Evolutionary conservation across 2,113 vertebrate genomes (phyloP).

Genomic region (Sarotherodon lohbergeri): DNA sequence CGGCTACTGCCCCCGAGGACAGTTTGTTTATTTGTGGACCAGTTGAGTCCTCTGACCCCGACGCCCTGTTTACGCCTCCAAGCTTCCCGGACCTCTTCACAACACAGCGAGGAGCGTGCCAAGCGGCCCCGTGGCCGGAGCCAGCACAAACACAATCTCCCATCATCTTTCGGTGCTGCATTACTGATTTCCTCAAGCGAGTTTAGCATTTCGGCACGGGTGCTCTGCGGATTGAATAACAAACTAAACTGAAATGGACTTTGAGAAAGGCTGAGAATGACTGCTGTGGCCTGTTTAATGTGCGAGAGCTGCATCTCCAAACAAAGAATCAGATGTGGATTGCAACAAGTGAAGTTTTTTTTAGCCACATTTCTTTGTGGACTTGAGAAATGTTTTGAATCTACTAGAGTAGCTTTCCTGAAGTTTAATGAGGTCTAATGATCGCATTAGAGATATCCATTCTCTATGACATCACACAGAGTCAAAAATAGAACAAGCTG

Average conservation of each 20-base stretch:
- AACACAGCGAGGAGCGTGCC: neutral
- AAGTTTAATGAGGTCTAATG: neutral
- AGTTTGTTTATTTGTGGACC: conserved; percentile 26
- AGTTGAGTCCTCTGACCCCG: conserved; percentile 13
- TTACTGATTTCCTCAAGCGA: neutral
- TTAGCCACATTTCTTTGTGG: neutral
- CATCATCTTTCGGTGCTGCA: neutral
- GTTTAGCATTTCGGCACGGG: neutral
- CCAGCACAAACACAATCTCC: conserved; percentile 1
- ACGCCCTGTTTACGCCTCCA: conserved; percentile 34
- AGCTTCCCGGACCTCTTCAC: conserved; percentile 32
- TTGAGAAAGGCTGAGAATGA: neutral
- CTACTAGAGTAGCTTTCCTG: neutral
- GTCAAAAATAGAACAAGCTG: neutral
- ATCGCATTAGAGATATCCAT: neutral
- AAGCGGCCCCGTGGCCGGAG: neutral
- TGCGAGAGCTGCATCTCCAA: neutral
- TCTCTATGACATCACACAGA: neutral
- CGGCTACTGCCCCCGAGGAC: neutral
- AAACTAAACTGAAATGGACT: neutral
- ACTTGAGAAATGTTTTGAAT: neutral
- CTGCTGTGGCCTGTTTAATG: neutral
- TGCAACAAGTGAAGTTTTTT: neutral
- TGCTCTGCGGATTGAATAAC: neutral
- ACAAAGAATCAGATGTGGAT: neutral